These are phyloP conservation scores for Chalcosyrphus nemorum DNA, from an alignment of 2,888 invertebrate genomes.

Conservation along the genomic window DNA sequence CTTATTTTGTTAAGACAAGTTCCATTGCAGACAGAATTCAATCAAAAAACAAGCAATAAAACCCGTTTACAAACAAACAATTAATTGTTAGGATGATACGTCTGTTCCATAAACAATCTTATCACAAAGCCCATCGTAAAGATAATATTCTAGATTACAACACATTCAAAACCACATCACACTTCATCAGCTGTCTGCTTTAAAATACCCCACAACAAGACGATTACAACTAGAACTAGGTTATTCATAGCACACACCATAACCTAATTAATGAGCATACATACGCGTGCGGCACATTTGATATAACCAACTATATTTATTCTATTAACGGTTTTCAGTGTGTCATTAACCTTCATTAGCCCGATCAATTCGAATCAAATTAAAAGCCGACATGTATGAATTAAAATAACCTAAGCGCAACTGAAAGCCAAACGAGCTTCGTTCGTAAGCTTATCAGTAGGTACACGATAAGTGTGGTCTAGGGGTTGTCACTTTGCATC, in stretches of 20 bases:
- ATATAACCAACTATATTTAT: neutral
- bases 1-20: neutral
- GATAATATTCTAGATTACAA: neutral
- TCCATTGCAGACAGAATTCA: neutral
- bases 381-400: neutral
- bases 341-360: constrained; percentile 20
- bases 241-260: neutral
- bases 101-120: neutral
- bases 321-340: neutral
- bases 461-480: constrained; percentile 5
- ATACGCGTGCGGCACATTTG: neutral
- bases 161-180: neutral
- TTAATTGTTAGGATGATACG: neutral
- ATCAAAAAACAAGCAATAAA: neutral
- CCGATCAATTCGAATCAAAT: neutral
- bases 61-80: neutral
- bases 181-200: neutral
- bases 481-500: constrained; percentile 45
- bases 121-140: neutral
- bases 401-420: neutral
- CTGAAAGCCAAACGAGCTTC: too few species aligned
- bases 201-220: neutral
- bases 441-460: constrained; percentile 41
- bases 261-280: neutral
- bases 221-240: neutral